Evolutionary conservation across 64 coral and sea anemone species (phyloP), one percentile per base, ranked within the genome.

Genomic region (Montipora sp.): DNA sequence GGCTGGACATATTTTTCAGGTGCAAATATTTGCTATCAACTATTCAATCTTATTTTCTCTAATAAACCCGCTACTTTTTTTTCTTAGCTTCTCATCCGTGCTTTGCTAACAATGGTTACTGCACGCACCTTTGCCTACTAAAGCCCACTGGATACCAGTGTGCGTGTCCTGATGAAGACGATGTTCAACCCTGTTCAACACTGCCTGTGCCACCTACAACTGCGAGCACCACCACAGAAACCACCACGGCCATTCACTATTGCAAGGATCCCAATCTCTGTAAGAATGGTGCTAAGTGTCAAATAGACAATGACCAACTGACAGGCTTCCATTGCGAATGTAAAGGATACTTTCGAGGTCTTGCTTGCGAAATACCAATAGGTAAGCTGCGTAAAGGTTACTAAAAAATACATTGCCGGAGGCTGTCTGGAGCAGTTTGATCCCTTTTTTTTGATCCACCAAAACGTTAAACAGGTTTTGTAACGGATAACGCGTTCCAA

Each of bases 111-210:
- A 96, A 89, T 51, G 89, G 94, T 50, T 91, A 85, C 77, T 96
- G 94, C 48, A 92, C 94, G 13, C 94, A 96, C 13, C 94, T 96
- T 6, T 96, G 94, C 74, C 79, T 96, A 8, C 77, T 83, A 72
- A 92, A 79, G 2, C 90, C 94, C 10, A 66, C 44, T 78, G 94
- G 94, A 4, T 96, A 92, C 18, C 59, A 77, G 1, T 96, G 94
- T 46, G 79, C 57, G 7, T 96, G 94, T n/a, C 94, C 94, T 3
- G 44, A 65, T 78, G 47, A 13, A 20, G 18, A 8, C 4, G 75
- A 63, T 19, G 49, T 59, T 13, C 79, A 27, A 23, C 21, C 23
- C 1, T 96, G 94, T 79, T 92, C 77, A 48, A 75, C 90, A 47
- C 53, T 86, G 1, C 85, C 87, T 24, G 47, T 71, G 18, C 51